Conservation (phyloP, 2,888 invertebrate species). For the Nomada fucata region DNA sequence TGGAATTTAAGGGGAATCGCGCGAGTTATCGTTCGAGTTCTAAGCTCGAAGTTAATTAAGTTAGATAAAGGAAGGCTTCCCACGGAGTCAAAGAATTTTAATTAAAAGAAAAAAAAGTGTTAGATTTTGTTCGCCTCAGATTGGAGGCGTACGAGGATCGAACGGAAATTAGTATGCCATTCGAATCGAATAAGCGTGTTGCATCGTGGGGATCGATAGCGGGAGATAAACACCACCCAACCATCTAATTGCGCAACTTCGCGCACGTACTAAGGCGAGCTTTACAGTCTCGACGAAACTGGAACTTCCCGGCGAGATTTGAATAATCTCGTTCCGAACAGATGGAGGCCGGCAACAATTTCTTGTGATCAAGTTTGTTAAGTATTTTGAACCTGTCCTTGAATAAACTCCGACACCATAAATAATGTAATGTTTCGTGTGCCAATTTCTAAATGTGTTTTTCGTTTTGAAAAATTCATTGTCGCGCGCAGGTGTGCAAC, state of each 20-base stretch:
- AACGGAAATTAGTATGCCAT: slow-evolving; percentile 18
- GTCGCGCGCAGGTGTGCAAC: too few relatives aligned
- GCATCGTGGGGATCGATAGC: slow-evolving; percentile 7
- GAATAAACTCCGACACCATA: too few relatives aligned
- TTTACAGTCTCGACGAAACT: background rate
- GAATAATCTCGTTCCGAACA: background rate
- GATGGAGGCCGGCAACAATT: background rate
- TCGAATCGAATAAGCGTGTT: slow-evolving; percentile 14
- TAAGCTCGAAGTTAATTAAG: slow-evolving; percentile 25
- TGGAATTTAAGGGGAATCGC: slow-evolving; percentile 2
- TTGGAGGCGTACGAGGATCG: background rate
- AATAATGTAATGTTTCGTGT: too few relatives aligned
- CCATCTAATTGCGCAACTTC: background rate
- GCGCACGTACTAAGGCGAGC: too few relatives aligned
- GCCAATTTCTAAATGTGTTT: too few relatives aligned
- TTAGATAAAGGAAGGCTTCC: background rate
- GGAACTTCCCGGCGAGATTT: background rate
- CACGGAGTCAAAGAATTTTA: slow-evolving; percentile 30
- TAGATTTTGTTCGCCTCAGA: background rate
- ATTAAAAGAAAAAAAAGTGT: slow-evolving; percentile 7
- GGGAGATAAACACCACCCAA: slow-evolving; percentile 1
- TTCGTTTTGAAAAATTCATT: too few relatives aligned
- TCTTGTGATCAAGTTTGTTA: too few relatives aligned
- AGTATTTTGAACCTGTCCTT: too few relatives aligned
- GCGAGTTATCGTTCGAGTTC: background rate